Base-by-base conservation (phyloP, 2,888 invertebrate genomes). In the Scotopteryx bipunctaria region DNA sequence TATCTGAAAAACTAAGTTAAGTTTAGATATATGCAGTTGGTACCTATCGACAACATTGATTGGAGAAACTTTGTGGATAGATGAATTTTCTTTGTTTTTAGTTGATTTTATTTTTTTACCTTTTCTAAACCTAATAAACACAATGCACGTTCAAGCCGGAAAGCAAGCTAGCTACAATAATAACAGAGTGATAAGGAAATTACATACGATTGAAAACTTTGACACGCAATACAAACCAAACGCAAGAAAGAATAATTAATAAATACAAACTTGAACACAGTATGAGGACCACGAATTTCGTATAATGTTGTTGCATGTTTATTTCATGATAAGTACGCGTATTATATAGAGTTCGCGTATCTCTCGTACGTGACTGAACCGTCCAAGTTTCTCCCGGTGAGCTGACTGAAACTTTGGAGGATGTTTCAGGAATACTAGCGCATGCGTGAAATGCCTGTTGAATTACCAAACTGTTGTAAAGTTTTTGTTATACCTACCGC, bases 231-330 rank as follows among this genome's bases (percentile, higher is more conserved):
- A 65, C 67, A 64, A 64, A 23, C 23, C 16, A 23, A 38, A 46
- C 11, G 33, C 37, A 19, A 21, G 14, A 23, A 35, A 35, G 23
- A 5, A 17, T 37, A 16, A 17, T 16, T 60, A 66, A 69, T 66
- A 57, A 48, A 78, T 84, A 85, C 85, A 55, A 76, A 87, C 86
- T 86, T 69, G 84, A 75, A 65, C 78, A 81, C 61, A 86, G 63
- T 68, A 86, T 73, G 52, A 85, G 76, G 54, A 86, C 63, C 76
- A 82, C 76, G 59, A 85, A 73, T 55, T 69, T 71, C 46, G 82
- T 72, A 71, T 74, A 79, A 74, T 82, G n/a, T n/a, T n/a, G n/a
- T n/a, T n/a, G 72, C 87, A 86, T 86, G 60, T 58, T 71, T 64
- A 57, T 54, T 36, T 55, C 67, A 61, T 65, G 48, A 61, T 50